Percentiles rank a stretch among this genome's conserved stretches.
Evolutionary conservation across 2,888 invertebrate genomes (phyloP).

Genomic region (Actias luna): DNA sequence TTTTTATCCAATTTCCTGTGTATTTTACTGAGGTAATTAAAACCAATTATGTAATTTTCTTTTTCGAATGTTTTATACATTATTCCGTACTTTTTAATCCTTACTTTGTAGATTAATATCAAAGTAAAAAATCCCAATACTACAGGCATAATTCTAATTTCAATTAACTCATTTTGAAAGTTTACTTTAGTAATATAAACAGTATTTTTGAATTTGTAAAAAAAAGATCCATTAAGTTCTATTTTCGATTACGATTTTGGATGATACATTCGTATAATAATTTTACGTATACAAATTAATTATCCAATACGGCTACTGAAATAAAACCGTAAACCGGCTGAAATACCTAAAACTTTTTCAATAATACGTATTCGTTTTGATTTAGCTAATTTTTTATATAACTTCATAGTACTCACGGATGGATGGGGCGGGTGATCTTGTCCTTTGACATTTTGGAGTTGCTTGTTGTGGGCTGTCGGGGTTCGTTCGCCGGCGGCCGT

Average conservation of each 20-base stretch:
- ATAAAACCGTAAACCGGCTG: neutral
- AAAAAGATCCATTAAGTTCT: no score
- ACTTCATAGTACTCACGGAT: conserved; percentile 83
- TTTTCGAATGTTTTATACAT: neutral
- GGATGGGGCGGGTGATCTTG: conserved; percentile 84
- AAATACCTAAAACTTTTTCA: neutral
- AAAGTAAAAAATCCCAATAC: neutral
- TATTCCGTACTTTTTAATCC: neutral
- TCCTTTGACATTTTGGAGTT: conserved; percentile 88
- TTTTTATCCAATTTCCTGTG: neutral
- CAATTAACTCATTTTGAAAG: no score
- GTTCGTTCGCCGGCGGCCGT: conserved; percentile 80
- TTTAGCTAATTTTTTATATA: neutral
- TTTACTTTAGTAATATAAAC: no score
- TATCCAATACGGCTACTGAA: no score
- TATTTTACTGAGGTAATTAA: neutral
- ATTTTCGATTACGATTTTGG: no score
- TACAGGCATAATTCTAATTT: no score
- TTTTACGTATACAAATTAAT: no score
- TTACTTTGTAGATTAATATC: neutral
- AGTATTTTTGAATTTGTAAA: no score
- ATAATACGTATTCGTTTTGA: neutral
- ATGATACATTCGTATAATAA: no score
- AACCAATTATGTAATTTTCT: neutral
- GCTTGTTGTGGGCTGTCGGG: conserved; percentile 86